phyloP scores from a whole-genome alignment of 2,797 vertebrate genomes.

The Austrolebias charrua region DNA sequence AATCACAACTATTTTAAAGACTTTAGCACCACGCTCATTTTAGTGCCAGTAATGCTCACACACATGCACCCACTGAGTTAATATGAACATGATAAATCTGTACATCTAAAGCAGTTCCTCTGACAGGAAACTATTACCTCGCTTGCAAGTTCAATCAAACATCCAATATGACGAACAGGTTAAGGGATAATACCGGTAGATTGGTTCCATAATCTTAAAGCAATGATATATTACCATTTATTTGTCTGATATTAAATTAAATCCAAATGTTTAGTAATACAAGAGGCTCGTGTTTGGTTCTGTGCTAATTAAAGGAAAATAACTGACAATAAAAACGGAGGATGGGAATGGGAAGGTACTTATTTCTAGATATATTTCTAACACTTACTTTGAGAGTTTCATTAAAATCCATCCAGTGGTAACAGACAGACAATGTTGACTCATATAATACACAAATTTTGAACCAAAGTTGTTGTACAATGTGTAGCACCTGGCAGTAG shows the following conservation, averaged over 20 bases:
- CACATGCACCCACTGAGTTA: not conserved
- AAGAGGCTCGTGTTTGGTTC: not conserved
- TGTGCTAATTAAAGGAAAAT: too few relatives aligned
- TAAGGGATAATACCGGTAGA: constrained; percentile 21
- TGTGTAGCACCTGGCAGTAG: too few relatives aligned
- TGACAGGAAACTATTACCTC: constrained; percentile 12
- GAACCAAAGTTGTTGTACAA: too few relatives aligned
- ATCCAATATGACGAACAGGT: constrained; percentile 26
- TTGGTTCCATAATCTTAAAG: constrained; percentile 27
- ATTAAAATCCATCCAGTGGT: too few relatives aligned
- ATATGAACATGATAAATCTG: not conserved
- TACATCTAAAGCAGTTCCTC: too few relatives aligned
- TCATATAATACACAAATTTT: too few relatives aligned
- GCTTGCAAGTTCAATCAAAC: constrained; percentile 16
- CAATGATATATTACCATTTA: constrained; percentile 1
- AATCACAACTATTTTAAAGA: not conserved
- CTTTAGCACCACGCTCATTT: not conserved
- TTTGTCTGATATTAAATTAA: constrained; percentile 7
- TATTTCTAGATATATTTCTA: too few relatives aligned
- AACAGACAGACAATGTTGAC: too few relatives aligned
- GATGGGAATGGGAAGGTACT: not conserved
- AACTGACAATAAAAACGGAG: not conserved
- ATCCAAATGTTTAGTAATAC: constrained; percentile 12
- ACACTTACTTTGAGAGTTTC: too few relatives aligned
- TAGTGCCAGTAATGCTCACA: not conserved